Evolutionary conservation across 2,113 vertebrate species (phyloP), one percentile per base, ranked within the genome.

Genomic region (Mohoua ochrocephala): DNA sequence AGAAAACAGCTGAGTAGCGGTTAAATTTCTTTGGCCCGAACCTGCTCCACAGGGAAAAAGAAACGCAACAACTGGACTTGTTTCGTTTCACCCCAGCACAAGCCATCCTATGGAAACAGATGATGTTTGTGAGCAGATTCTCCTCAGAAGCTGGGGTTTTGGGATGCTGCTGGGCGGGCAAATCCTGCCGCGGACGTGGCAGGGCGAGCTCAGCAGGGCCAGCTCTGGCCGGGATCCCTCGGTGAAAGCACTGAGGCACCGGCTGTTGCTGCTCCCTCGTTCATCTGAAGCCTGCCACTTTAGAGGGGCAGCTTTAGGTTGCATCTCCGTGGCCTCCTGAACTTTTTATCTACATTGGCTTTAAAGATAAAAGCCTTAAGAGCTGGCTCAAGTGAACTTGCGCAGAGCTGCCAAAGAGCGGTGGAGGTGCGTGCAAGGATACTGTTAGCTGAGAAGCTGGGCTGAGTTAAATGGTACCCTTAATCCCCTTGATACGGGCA

Each of bases 1-100:
- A 94, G 95, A 97, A 97, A 98, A 97, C 96, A 97, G 97, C 97
- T 97, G 97, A 97, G 96, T 89, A 94, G 94, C 63, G 28, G 80
- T 91, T 82, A 87, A 95, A 98, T 94, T 65, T 88, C 84, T 89
- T 93, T 77, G 53, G 87, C 76, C 84, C 87, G 63, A 82, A 54
- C 81, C 68, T 91, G 91, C 84, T 93, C 94, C 61, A 8, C 15
- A 7, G 93, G 93, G 77, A 65, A 91, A 95, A 96, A 89, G 87
- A 87, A 88, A 68, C 0, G 59, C 87, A 96, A 91, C 91, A 94
- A 97, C 91, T 57, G 85, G 77, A 49, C 92, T 94, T 84, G 82
- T 76, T 60, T 94, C 73, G 18, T 91, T 84, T 92, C 67, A 92
- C 86, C 95, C 96, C 89, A 75, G 87, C 71, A 77, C 84, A 89